Conservation (phyloP, 2,797 vertebrate genomes). For the Lophura swinhoii region DNA sequence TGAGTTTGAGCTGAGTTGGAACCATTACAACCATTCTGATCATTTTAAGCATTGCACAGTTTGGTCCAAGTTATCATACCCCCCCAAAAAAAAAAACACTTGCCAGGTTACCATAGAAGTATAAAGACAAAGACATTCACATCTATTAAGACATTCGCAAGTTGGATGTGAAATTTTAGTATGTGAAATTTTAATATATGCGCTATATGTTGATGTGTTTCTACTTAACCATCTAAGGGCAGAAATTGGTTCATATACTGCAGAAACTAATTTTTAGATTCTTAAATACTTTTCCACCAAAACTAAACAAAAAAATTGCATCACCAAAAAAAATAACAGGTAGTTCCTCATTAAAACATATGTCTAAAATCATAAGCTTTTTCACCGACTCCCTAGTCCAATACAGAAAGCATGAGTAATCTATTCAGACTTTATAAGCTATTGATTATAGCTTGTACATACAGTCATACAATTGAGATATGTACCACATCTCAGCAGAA, state of each 20-base stretch:
- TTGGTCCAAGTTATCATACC: background rate
- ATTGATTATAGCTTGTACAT: background rate
- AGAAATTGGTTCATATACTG: background rate
- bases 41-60: background rate
- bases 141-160: background rate
- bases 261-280: background rate
- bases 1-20: background rate
- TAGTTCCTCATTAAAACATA: background rate
- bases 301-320: background rate
- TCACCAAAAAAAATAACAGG: background rate
- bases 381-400: background rate
- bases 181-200: background rate
- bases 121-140: fast-evolving
- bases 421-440: background rate
- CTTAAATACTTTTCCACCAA: background rate
- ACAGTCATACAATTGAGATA: background rate
- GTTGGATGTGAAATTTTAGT: background rate
- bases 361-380: background rate
- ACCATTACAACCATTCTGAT: background rate
- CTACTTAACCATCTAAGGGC: background rate
- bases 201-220: background rate
- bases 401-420: background rate
- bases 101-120: background rate
- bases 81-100: background rate
- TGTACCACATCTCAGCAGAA: background rate